A percentile compares a stretch with the other conserved stretches of the same genome.
These are phyloP conservation scores for Notiomystis cincta DNA, from an alignment of 2,113 vertebrate species.

Conservation along the genomic window DNA sequence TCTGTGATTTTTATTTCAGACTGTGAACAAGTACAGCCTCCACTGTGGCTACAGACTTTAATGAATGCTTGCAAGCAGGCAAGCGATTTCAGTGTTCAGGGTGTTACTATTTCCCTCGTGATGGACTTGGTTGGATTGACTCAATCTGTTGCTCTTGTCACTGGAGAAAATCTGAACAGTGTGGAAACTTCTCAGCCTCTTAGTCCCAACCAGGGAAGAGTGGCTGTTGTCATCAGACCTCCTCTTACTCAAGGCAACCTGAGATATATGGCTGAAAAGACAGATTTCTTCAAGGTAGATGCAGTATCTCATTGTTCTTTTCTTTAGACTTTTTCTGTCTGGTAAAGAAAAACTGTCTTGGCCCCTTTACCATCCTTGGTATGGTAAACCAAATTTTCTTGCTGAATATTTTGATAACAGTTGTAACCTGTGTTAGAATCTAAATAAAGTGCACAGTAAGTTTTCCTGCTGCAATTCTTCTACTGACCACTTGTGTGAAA, in stretches of 20 bases:
- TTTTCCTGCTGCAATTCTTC: neutral
- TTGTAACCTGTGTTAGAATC: neutral
- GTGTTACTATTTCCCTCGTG: constrained; percentile 89
- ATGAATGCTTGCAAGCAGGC: constrained; percentile 90
- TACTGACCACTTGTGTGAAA: neutral
- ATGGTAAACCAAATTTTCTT: neutral
- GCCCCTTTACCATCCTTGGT: neutral
- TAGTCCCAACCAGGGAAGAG: constrained; percentile 94
- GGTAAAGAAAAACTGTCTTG: neutral
- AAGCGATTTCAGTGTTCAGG: constrained; percentile 86
- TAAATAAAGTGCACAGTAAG: neutral
- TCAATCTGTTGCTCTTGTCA: constrained; percentile 90
- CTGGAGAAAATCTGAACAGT: constrained; percentile 82
- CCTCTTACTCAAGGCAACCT: constrained; percentile 94
- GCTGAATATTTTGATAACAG: neutral
- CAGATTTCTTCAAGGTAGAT: constrained; percentile 90
- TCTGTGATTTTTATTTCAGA: constrained; percentile 70
- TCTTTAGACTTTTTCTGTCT: neutral
- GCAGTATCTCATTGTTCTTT: neutral
- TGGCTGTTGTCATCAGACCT: constrained; percentile 94
- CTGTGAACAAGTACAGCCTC: constrained; percentile 83
- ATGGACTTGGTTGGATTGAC: constrained; percentile 95
- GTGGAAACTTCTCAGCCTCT: constrained; percentile 83
- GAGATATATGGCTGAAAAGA: constrained; percentile 91
- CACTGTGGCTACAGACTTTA: constrained; percentile 90